These are phyloP conservation scores for Podocnemis expansa DNA, from an alignment of 2,113 vertebrate genomes.

Conservation along the genomic window DNA sequence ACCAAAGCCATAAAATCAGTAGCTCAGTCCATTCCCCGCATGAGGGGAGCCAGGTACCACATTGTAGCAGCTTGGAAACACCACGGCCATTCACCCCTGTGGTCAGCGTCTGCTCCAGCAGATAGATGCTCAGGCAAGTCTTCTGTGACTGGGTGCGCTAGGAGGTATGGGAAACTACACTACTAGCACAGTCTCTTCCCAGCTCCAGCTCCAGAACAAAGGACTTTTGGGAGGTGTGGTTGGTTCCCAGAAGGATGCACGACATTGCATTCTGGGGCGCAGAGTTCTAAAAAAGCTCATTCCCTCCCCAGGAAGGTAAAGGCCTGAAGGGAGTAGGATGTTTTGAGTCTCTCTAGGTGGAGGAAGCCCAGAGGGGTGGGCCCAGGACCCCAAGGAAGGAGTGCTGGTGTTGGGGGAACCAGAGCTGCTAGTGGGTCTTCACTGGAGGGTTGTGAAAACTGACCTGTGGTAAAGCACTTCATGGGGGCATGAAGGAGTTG, in stretches of 20 bases:
- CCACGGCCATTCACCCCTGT: neutral
- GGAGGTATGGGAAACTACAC: neutral
- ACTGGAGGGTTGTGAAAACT: neutral
- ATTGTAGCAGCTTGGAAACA: accelerated
- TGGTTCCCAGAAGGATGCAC: neutral
- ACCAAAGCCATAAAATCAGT: neutral
- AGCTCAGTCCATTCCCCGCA: neutral
- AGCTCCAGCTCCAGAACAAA: neutral
- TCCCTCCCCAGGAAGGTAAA: neutral
- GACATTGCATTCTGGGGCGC: neutral
- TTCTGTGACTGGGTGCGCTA: neutral
- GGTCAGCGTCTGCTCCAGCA: neutral
- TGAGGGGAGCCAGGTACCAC: neutral
- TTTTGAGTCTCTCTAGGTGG: neutral
- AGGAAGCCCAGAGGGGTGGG: neutral
- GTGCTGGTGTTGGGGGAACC: neutral
- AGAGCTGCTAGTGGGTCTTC: neutral
- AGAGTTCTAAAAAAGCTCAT: too few species aligned
- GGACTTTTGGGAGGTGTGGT: accelerated
- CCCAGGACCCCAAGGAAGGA: neutral
- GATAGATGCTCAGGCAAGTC: accelerated
- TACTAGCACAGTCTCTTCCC: neutral
- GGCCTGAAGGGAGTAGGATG: neutral
- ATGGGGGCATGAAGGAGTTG: neutral
- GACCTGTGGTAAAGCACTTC: neutral